Evolutionary conservation across 37 sponge, comb jelly and placozoan species (phyloP).

Genomic region (Amphimedon queenslandica): DNA sequence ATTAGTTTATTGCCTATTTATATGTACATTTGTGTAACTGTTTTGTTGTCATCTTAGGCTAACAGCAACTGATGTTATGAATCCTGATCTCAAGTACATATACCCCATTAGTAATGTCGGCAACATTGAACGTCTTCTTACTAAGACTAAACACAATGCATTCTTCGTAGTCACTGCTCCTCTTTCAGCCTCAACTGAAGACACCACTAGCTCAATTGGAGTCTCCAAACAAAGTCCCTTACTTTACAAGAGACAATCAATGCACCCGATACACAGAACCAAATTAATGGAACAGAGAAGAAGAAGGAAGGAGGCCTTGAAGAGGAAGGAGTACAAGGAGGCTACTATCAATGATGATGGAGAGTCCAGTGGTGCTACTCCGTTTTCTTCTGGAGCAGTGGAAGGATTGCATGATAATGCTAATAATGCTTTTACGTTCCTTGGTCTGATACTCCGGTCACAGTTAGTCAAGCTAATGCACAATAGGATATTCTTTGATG

Average conservation of each 20-base stretch:
- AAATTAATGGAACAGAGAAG: neutral
- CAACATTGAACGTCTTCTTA: conserved; percentile 31
- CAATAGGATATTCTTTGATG: conserved; percentile 53
- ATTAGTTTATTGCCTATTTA: no score
- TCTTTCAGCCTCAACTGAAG: neutral
- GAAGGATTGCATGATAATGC: no score
- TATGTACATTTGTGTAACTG: no score
- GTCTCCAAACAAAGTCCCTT: no score
- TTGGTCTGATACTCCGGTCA: conserved; percentile 81
- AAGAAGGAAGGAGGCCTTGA: neutral
- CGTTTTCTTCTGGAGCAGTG: no score
- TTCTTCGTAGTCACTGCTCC: conserved; percentile 71
- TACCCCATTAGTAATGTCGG: conserved; percentile 62
- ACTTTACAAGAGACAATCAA: neutral
- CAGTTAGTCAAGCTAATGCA: conserved; percentile 86
- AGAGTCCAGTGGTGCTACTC: conserved; percentile 4
- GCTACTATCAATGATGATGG: no score
- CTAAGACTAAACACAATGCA: conserved; percentile 63
- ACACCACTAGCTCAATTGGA: neutral
- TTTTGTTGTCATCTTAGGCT: no score
- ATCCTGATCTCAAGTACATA: conserved; percentile 41
- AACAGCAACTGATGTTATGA: conserved; percentile 82
- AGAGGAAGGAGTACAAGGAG: neutral
- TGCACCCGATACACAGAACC: neutral
- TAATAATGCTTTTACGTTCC: no score